Evolutionary conservation across 2,888 invertebrate genomes (phyloP).

Genomic region (Scaptomyza reducta): DNA sequence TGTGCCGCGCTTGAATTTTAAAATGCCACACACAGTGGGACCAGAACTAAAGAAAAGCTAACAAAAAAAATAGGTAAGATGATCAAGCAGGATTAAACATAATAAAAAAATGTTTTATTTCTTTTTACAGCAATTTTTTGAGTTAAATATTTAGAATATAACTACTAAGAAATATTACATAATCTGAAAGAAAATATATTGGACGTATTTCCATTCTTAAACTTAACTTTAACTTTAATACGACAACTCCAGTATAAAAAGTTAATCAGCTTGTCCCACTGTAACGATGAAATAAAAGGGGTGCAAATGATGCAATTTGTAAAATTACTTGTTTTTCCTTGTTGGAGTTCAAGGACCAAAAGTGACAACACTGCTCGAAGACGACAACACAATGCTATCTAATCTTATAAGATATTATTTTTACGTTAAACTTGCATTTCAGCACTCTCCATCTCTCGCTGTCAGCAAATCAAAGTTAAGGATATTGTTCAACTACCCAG

Average conservation of each 20-base stretch:
- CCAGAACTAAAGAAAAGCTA: background rate
- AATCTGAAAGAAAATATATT: too few relatives aligned
- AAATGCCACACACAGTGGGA: slow-evolving; percentile 60
- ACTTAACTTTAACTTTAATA: too few relatives aligned
- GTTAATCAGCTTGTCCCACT: slow-evolving; percentile 35
- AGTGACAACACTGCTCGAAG: slow-evolving; percentile 45
- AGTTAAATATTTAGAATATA: too few relatives aligned
- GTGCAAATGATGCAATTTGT: slow-evolving; percentile 80
- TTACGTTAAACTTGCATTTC: slow-evolving; percentile 78
- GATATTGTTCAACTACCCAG: slow-evolving; percentile 26
- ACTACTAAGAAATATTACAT: too few relatives aligned
- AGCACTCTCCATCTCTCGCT: slow-evolving; percentile 52
- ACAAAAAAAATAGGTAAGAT: background rate
- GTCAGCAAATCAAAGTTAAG: slow-evolving; percentile 4
- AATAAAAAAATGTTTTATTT: too few relatives aligned
- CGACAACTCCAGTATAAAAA: background rate
- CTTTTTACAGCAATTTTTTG: too few relatives aligned
- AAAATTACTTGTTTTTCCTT: slow-evolving; percentile 66
- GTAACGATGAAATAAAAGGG: slow-evolving; percentile 59
- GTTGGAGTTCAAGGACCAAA: slow-evolving; percentile 18
- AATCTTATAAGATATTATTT: slow-evolving; percentile 81
- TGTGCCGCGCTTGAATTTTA: slow-evolving; percentile 62
- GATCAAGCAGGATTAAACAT: background rate
- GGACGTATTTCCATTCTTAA: too few relatives aligned
- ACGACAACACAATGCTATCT: slow-evolving; percentile 76